These are phyloP conservation scores for Coelinius sp. DNA, from an alignment of 2,888 invertebrate genomes.

Conservation along the genomic window DNA sequence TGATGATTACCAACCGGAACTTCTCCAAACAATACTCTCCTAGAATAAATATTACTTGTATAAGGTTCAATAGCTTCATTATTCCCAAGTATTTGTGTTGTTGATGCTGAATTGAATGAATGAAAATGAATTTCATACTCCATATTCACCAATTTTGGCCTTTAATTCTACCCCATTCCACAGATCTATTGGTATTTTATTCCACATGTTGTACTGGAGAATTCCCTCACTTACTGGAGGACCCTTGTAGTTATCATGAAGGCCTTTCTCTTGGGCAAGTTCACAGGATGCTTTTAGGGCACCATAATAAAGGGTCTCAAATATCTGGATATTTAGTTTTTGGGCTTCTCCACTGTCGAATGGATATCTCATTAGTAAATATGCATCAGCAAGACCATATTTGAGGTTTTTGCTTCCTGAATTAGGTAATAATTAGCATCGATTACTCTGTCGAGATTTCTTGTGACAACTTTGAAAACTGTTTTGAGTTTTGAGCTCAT, in stretches of 20 bases:
- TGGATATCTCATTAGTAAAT: conserved; percentile 92
- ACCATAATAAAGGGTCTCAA: conserved; percentile 98
- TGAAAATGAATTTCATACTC: conserved; percentile 92
- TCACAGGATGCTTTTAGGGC: conserved; percentile 97
- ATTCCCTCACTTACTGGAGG: conserved; percentile 95
- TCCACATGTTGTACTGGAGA: conserved; percentile 98
- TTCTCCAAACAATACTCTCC: conserved; percentile 95
- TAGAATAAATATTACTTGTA: conserved; percentile 95
- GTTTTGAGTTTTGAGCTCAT: conserved; percentile 88
- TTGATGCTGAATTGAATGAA: conserved; percentile 98
- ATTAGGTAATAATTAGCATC: conserved; percentile 97
- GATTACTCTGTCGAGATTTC: conserved; percentile 96
- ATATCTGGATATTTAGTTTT: conserved; percentile 93
- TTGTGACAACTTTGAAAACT: conserved; percentile 89
- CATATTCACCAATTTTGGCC: conserved; percentile 87
- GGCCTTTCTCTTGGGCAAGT: conserved; percentile 85
- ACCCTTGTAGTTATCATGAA: conserved; percentile 93
- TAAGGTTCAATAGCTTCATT: conserved; percentile 99
- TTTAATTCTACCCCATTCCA: conserved; percentile 93
- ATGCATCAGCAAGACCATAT: conserved; percentile 97
- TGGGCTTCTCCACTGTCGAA: conserved; percentile 92
- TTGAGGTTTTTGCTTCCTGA: conserved; percentile 88
- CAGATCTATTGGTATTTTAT: conserved; percentile 85
- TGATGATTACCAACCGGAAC: conserved; percentile 98
- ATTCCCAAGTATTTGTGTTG: conserved; percentile 98